These are phyloP conservation scores for Pemphigus obesinymphae DNA, from an alignment of 1,140 invertebrate species.

Conservation along the genomic window DNA sequence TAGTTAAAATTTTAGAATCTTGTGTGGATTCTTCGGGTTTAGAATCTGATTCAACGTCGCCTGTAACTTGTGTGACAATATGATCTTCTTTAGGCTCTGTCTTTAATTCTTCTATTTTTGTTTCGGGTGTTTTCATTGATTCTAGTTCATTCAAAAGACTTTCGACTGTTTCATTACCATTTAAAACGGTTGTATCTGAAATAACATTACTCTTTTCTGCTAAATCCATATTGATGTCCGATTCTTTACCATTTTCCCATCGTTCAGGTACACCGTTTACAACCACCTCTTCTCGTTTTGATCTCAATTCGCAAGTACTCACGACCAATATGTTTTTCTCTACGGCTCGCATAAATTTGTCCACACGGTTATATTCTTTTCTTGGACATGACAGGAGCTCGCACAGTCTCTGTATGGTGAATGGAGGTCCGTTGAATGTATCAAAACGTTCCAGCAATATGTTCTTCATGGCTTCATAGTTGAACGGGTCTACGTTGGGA, in stretches of 20 bases:
- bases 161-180: constrained; percentile 23
- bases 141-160: constrained; percentile 23
- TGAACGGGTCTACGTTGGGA: constrained; percentile 86
- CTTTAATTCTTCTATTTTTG: constrained; percentile 3
- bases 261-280: constrained; percentile 43
- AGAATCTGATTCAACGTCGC: background rate
- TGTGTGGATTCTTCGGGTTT: background rate
- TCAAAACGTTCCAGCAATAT: constrained; percentile 79
- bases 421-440: constrained; percentile 81
- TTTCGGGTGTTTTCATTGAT: constrained; percentile 37
- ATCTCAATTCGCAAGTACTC: constrained; percentile 75
- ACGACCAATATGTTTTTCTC: constrained; percentile 94
- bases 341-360: constrained; percentile 92
- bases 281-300: constrained; percentile 25
- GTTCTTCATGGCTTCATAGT: constrained; percentile 82
- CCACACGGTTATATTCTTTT: constrained; percentile 91
- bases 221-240: constrained; percentile 21
- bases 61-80: background rate
- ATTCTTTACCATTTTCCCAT: constrained; percentile 42
- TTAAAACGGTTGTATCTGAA: background rate
- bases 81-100: background rate
- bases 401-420: constrained; percentile 92
- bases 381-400: constrained; percentile 84
- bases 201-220: constrained; percentile 6
- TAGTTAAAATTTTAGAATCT: background rate